Evolutionary conservation across 2,113 vertebrate genomes (phyloP), one percentile per base, ranked within the genome.

Genomic region (Excalfactoria chinensis): DNA sequence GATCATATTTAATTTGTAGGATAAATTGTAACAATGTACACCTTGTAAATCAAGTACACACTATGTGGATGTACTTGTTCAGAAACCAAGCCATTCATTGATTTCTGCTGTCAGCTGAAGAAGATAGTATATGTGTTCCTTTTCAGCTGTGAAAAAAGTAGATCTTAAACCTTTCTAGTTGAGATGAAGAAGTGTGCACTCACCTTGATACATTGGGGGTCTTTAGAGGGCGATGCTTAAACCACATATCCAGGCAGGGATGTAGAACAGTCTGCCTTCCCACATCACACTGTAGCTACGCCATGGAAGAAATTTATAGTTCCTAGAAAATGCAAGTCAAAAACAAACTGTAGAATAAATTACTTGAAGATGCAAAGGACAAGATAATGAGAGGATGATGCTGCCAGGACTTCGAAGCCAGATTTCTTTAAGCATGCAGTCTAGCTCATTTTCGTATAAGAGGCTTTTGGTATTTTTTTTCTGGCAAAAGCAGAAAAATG

Each of bases 1-100:
- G 85, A 74, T 89, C 25, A 12, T 56, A 40, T 55, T 91, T 80
- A 73, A 83, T 88, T 89, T 82, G 64, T 72, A 70, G 56, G 72
- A 77, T 86, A 71, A 79, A 4, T 40, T 70, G 37, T 83, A 84
- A 77, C 51, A 80, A 53, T 74, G 76, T 85, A 63, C 17, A 86
- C 14, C 41, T 79, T 63, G 30, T 85, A 87, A 79, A 58, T n/a
- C 34, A 74, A 60, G 34, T 73, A 58, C n/a, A 71, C 20, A 12
- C 13, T 56, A 26, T 14, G 46, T 40, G 34, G n/a, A 28, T 70
- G 6, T 41, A 89, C 89, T 76, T 78, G n/a, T 68, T 63, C 32
- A 58, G 30, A 80, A 25, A 83, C 32, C 34, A 77, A 63, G 28
- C 25, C 44, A 62, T 76, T 79, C 26, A 63, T 89, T 69, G 28